A percentile compares a stretch with the other conserved stretches of the same genome.
Evolutionary conservation across 2,113 vertebrate species (phyloP).

Genomic region (Psophia crepitans): DNA sequence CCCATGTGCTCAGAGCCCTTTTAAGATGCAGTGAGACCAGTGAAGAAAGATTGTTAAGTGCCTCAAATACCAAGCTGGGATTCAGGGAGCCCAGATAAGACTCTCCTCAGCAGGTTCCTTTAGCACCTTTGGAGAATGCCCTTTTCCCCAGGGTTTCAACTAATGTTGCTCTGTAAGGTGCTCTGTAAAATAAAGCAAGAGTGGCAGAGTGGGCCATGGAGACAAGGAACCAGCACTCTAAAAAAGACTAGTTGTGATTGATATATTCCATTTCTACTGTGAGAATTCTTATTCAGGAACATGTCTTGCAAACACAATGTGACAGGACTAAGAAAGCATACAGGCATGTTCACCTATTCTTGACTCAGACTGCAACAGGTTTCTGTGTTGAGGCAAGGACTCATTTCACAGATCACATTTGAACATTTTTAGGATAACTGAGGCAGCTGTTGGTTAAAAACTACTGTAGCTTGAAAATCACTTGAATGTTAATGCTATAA

Average conservation of each 20-base stretch:
- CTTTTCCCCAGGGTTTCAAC: neutral
- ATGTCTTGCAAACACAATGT: neutral
- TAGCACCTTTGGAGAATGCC: neutral
- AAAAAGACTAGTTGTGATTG: neutral
- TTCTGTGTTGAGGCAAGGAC: neutral
- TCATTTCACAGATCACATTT: slow-evolving; percentile 5
- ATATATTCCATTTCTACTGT: neutral
- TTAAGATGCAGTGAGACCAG: neutral
- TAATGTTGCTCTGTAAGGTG: neutral
- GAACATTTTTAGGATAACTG: slow-evolving; percentile 1
- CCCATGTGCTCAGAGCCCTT: neutral
- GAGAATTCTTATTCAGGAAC: neutral
- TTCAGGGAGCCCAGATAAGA: neutral
- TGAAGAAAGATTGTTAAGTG: neutral
- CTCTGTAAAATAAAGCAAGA: neutral
- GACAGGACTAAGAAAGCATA: neutral
- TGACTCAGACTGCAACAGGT: neutral
- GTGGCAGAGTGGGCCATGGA: neutral
- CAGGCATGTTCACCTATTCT: neutral
- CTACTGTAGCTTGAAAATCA: neutral
- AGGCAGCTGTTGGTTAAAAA: neutral
- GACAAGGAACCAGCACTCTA: neutral
- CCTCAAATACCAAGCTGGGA: neutral
- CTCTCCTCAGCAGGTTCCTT: neutral
- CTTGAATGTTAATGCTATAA: neutral